A percentile compares a stretch with the other conserved stretches of the same genome.
Conservation (phyloP, 2,888 invertebrate species). For the Papilio gigon region DNA sequence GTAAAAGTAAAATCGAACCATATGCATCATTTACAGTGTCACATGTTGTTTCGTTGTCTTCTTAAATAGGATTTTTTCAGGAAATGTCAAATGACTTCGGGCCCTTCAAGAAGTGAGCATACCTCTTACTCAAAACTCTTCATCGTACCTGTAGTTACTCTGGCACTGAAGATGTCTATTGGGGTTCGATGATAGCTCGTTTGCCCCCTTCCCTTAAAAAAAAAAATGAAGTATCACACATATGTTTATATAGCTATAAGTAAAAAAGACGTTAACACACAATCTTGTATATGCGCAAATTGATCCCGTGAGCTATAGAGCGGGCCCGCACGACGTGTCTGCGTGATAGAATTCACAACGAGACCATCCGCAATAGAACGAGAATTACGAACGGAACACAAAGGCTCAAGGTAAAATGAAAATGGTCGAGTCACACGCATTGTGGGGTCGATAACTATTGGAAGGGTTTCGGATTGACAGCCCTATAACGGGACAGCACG, state of each 20-base stretch:
- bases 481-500: neutral
- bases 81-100: too few relatives aligned
- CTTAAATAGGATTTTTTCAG: neutral
- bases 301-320: slow-evolving; percentile 22
- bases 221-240: neutral
- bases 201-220: too few relatives aligned
- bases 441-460: slow-evolving; percentile 24
- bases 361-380: slow-evolving; percentile 32
- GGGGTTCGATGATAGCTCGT: too few relatives aligned
- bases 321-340: slow-evolving; percentile 19
- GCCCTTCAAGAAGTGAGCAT: too few relatives aligned
- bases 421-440: slow-evolving; percentile 30
- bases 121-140: too few relatives aligned
- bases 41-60: too few relatives aligned
- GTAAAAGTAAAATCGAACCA: too few relatives aligned
- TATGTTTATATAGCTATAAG: neutral
- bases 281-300: slow-evolving; percentile 20
- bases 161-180: too few relatives aligned
- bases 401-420: slow-evolving; percentile 35
- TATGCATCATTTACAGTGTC: too few relatives aligned
- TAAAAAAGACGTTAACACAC: neutral
- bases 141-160: too few relatives aligned
- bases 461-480: slow-evolving; percentile 22
- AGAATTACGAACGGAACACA: slow-evolving; percentile 34
- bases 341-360: slow-evolving; percentile 35